Evolutionary conservation across 2,113 vertebrate genomes (phyloP).

Genomic region (Heterotis niloticus): DNA sequence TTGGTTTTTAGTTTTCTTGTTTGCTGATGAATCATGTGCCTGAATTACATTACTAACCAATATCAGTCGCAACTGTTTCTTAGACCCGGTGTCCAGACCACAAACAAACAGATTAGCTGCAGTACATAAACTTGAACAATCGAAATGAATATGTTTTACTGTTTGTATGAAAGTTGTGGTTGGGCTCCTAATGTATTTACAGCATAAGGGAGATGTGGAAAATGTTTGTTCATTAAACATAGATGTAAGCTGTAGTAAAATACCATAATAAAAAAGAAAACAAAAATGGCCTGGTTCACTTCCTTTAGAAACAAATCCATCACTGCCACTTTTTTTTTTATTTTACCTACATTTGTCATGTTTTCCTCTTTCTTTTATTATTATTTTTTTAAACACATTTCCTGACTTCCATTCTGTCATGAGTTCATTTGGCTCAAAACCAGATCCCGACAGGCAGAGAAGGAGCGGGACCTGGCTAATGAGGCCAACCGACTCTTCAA

Average conservation of each 20-base stretch:
- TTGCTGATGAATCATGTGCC: conserved; percentile 36
- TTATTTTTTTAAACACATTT: conserved; percentile 57
- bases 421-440: conserved; percentile 85
- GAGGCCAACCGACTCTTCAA: conserved; percentile 93
- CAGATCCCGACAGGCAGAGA: conserved; percentile 87
- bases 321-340: conserved; percentile 17
- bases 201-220: conserved; percentile 57
- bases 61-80: conserved; percentile 18
- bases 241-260: conserved; percentile 88
- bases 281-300: conserved; percentile 78
- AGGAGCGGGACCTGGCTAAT: conserved; percentile 72
- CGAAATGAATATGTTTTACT: conserved; percentile 29
- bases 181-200: conserved; percentile 20
- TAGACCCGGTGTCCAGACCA: background rate
- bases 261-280: conserved; percentile 79
- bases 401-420: conserved; percentile 67
- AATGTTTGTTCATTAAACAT: conserved; percentile 83
- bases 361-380: conserved; percentile 39
- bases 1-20: conserved; percentile 16
- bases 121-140: conserved; percentile 29
- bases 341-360: conserved; percentile 35
- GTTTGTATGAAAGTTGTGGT: conserved; percentile 21
- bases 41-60: conserved; percentile 27
- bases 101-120: conserved; percentile 5
- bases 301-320: conserved; percentile 43